Base-by-base conservation (phyloP, 1,140 invertebrate species). In the Chironomus tepperi region DNA sequence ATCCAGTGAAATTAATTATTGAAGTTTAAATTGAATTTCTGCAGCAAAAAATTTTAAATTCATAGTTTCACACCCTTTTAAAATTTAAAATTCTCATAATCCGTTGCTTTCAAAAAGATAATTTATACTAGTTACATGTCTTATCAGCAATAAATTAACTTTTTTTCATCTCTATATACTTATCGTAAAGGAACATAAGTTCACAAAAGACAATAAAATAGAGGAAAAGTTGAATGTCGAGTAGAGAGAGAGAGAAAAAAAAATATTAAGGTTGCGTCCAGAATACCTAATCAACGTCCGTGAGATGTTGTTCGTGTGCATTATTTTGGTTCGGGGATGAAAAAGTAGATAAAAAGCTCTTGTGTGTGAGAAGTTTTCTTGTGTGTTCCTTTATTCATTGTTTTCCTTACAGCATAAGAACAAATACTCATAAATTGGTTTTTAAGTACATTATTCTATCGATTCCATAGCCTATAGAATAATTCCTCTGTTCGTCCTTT, bases 371-470 rank as follows among this genome's bases (percentile, higher is more conserved):
- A 57, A 57, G 47, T 57, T 57, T 57, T 7, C 5, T 1, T 34
- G 24, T 34, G n/a, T 34, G 24, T 57, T 57, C 47, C 47, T 57
- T 34, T 34, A 34, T 34, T 57, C 47, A 5, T 57, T 57, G 5
- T 57, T 57, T n/a, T 57, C 47, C 47, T 57, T 57, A n/a, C 47
- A 57, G 15, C 15, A 47, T 47, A 47, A 47, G 15, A 47, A 47
- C 47, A 57, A 57, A 57, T 57, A n/a, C 9, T 57, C 47, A 57
- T 57, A 57, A 57, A 57, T 57, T 57, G 43, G 47, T 57, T 57
- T 57, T 57, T 57, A 57, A 57, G 47, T 57, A 57, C 47, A 57
- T 57, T 57, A 57, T 57, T 57, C 47, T n/a, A 57, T 57, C 47
- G 47, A 57, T 57, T 57, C n/a, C 47, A n/a, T 15, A 15, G 12